Evolutionary conservation across 2,888 invertebrate genomes (phyloP).

Genomic region (Coelopa pilipes): DNA sequence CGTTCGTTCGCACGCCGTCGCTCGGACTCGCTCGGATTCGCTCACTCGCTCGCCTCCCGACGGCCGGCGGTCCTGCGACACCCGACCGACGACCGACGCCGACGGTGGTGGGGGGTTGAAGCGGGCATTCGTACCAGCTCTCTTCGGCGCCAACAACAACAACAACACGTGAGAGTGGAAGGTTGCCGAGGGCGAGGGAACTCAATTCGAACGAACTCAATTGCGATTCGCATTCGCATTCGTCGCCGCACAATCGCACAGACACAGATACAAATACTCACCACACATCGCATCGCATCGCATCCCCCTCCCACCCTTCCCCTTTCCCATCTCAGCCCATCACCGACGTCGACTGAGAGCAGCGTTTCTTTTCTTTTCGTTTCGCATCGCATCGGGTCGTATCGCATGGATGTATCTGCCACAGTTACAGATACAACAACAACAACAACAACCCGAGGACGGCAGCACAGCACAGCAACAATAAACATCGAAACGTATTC

Average conservation of each 20-base stretch:
- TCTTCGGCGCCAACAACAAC: conserved; percentile 1
- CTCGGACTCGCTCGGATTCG: conserved; percentile 25
- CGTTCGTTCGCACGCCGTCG: conserved; percentile 7
- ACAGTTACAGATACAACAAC: conserved; percentile 37
- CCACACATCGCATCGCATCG: not conserved
- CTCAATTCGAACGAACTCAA: conserved; percentile 39
- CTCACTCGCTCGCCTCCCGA: conserved; percentile 16
- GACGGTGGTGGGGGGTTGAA: conserved; percentile 14
- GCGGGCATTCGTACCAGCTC: conserved; percentile 15
- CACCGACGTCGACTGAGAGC: conserved; percentile 21
- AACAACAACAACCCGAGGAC: conserved; percentile 26
- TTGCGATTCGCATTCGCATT: conserved; percentile 47
- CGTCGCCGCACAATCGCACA: conserved; percentile 37
- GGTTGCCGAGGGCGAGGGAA: conserved; percentile 38
- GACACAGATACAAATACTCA: conserved; percentile 35
- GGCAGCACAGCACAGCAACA: conserved; percentile 14
- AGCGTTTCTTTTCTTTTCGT: not conserved
- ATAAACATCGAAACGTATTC: conserved; percentile 14
- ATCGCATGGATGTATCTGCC: conserved; percentile 9
- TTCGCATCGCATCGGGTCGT: too few relatives aligned
- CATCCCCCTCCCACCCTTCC: too few relatives aligned
- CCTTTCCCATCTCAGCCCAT: conserved; percentile 36
- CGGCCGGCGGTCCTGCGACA: conserved; percentile 10
- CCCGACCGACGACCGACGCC: not conserved
- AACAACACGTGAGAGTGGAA: conserved; percentile 39